These are phyloP conservation scores for Melanotaenia parkinsoni DNA, from an alignment of 2,797 vertebrate species.

Conservation along the genomic window DNA sequence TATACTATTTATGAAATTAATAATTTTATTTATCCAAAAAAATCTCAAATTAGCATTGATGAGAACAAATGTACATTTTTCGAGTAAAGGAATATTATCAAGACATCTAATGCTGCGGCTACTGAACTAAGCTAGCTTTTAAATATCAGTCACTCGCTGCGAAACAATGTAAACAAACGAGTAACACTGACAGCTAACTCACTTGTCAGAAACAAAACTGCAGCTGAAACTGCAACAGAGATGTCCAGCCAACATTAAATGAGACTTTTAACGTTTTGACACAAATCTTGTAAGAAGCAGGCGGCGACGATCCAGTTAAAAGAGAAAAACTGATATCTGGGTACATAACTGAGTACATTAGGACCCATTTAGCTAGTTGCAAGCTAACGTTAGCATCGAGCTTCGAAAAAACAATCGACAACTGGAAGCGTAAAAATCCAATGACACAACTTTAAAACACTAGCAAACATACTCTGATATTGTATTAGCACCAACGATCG, in stretches of 20 bases:
- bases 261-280: not conserved
- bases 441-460: constrained; percentile 35
- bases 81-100: too few relatives aligned
- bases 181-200: constrained; percentile 28
- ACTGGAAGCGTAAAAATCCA: not conserved
- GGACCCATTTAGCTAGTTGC: constrained; percentile 34
- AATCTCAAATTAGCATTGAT: too few relatives aligned
- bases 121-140: not conserved
- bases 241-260: not conserved
- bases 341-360: constrained; percentile 19
- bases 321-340: not conserved
- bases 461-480: too few relatives aligned
- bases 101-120: not conserved
- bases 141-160: not conserved
- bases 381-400: constrained; percentile 53
- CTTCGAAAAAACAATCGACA: constrained; percentile 18
- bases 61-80: too few relatives aligned
- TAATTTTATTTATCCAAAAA: too few relatives aligned
- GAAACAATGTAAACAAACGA: constrained; percentile 14
- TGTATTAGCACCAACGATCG: accelerated
- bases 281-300: not conserved
- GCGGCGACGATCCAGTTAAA: not conserved
- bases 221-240: not conserved
- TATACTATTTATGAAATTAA: not conserved
- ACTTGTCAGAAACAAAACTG: not conserved